Percentiles rank a stretch among this genome's conserved stretches.
phyloP scores from a whole-genome alignment of 2,113 vertebrate genomes.

The Gavialis gangeticus region DNA sequence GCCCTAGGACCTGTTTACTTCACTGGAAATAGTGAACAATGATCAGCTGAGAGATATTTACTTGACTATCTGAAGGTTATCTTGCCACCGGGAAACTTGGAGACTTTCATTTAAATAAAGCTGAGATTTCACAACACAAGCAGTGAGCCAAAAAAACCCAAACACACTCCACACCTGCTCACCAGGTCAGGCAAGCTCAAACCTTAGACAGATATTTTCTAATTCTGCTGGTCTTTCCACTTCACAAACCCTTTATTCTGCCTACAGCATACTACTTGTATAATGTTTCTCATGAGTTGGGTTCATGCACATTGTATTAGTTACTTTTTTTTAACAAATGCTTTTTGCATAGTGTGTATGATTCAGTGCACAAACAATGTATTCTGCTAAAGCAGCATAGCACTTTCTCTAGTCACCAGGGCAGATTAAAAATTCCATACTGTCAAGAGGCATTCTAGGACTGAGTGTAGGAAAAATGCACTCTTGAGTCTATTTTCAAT shows the following conservation, averaged over 20 bases:
- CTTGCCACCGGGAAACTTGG: fast-evolving
- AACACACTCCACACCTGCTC: background rate
- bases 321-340: constrained; percentile 56
- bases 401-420: constrained; percentile 23
- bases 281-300: background rate
- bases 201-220: background rate
- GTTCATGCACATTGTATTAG: constrained; percentile 12
- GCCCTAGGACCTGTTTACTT: background rate
- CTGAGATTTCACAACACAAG: background rate
- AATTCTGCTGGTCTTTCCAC: background rate
- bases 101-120: background rate
- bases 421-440: constrained; percentile 19
- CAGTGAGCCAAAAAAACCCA: background rate
- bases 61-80: background rate
- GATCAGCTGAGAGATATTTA: background rate
- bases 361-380: constrained; percentile 49
- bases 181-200: background rate
- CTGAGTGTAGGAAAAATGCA: constrained; percentile 15
- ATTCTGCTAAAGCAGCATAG: constrained; percentile 36
- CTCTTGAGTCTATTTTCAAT: constrained; percentile 7
- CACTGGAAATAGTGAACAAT: background rate
- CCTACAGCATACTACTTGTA: background rate
- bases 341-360: constrained; percentile 28
- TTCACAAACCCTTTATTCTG: background rate
- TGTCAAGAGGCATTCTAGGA: constrained; percentile 27